Evolutionary conservation across 2,113 vertebrate species (phyloP).

Genomic region (Astatoreochromis straeleni): DNA sequence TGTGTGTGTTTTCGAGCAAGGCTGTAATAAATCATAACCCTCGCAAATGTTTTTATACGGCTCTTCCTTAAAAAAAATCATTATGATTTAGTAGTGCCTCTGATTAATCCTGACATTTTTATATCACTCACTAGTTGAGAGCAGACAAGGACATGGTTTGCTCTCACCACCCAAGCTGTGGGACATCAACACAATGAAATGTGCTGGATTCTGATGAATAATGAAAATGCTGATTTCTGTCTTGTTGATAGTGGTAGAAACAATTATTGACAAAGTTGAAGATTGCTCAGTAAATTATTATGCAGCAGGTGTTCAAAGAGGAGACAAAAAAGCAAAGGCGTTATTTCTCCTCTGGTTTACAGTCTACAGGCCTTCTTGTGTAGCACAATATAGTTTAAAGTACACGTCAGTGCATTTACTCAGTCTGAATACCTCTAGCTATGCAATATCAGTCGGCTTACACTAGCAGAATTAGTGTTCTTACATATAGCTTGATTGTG

Average conservation of each 20-base stretch:
- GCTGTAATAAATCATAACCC: constrained; percentile 6
- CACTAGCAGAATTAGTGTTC: neutral
- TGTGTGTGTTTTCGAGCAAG: neutral
- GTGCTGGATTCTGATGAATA: neutral
- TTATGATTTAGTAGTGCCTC: constrained; percentile 13
- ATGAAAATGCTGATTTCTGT: neutral
- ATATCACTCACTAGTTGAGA: neutral
- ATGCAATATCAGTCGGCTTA: neutral
- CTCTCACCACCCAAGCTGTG: neutral
- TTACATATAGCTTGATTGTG: neutral
- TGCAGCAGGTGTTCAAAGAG: neutral
- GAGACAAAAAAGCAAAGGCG: neutral
- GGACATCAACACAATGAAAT: neutral
- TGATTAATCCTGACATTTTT: constrained; percentile 19
- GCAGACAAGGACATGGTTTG: neutral
- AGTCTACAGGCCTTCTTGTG: neutral
- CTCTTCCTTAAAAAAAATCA: constrained; percentile 5
- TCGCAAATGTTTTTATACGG: constrained; percentile 19
- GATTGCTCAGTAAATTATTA: neutral
- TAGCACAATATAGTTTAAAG: neutral
- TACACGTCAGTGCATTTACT: neutral
- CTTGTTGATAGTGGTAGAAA: neutral
- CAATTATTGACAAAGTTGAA: neutral
- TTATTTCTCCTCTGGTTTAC: neutral
- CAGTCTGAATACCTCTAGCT: neutral